phyloP scores from a whole-genome alignment of 2,797 vertebrate species.

The Vipera latastei region DNA sequence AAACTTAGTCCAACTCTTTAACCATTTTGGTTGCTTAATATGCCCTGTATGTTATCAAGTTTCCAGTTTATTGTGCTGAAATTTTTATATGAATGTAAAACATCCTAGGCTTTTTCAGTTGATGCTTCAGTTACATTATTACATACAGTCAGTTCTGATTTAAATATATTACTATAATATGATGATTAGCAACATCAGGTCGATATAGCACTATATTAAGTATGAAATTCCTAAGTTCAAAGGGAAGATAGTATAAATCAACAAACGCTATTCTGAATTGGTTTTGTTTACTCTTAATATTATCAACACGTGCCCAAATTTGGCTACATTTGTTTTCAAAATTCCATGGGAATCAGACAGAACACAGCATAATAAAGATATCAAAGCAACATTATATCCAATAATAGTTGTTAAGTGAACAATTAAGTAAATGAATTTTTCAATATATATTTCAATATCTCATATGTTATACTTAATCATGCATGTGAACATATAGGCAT shows the following conservation, averaged over 20 bases:
- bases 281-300: not conserved
- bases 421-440: not conserved
- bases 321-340: not conserved
- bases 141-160: not conserved
- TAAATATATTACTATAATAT: not conserved
- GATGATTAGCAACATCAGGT: not conserved
- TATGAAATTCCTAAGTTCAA: not conserved
- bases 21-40: not conserved
- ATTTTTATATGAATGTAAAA: not conserved
- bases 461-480: not conserved
- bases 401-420: not conserved
- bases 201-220: not conserved
- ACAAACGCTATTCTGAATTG: not conserved
- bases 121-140: not conserved
- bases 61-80: not conserved
- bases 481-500: not conserved
- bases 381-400: not conserved
- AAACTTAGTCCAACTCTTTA: not conserved
- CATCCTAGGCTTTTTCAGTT: not conserved
- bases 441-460: not conserved
- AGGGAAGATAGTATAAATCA: not conserved
- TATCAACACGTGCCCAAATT: not conserved
- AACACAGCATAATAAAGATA: not conserved
- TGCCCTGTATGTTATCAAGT: not conserved
- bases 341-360: not conserved